Conservation (phyloP, 2,888 invertebrate species). For the Macrophya alboannulata region DNA sequence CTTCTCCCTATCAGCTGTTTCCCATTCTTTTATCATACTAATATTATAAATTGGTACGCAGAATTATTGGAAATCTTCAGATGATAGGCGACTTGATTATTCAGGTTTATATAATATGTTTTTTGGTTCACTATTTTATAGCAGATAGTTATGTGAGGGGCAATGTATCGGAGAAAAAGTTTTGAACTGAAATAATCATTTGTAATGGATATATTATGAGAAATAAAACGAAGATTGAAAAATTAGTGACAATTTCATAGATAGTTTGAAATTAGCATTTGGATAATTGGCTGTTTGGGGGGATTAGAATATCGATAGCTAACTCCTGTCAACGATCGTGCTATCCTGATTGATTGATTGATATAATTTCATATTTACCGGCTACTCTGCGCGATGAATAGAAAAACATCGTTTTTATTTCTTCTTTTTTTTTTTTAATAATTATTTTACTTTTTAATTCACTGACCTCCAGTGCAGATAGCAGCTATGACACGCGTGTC, state of each 20-base stretch:
- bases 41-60: constrained; percentile 4
- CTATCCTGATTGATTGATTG: constrained; percentile 16
- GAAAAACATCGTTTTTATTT: background rate
- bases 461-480: constrained; percentile 93
- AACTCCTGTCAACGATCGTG: constrained; percentile 4
- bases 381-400: constrained; percentile 13
- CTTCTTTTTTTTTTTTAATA: constrained; percentile 59
- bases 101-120: background rate
- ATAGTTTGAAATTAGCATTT: constrained; percentile 2
- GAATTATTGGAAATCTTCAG: background rate
- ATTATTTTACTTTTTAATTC: constrained; percentile 71
- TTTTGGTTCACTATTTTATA: background rate
- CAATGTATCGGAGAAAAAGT: constrained; percentile 18
- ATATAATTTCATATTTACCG: background rate
- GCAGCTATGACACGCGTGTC: constrained; percentile 91
- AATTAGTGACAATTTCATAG: constrained; percentile 1
- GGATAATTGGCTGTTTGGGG: background rate
- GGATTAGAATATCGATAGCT: background rate
- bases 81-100: background rate
- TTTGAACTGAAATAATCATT: constrained; percentile 1
- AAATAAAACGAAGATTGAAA: constrained; percentile 21
- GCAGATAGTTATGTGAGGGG: background rate
- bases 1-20: constrained; percentile 22
- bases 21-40: background rate
- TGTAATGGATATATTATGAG: background rate